Evolutionary conservation across 2,797 vertebrate genomes (phyloP), one percentile per base, ranked within the genome.

Genomic region (Amniataba percoides): DNA sequence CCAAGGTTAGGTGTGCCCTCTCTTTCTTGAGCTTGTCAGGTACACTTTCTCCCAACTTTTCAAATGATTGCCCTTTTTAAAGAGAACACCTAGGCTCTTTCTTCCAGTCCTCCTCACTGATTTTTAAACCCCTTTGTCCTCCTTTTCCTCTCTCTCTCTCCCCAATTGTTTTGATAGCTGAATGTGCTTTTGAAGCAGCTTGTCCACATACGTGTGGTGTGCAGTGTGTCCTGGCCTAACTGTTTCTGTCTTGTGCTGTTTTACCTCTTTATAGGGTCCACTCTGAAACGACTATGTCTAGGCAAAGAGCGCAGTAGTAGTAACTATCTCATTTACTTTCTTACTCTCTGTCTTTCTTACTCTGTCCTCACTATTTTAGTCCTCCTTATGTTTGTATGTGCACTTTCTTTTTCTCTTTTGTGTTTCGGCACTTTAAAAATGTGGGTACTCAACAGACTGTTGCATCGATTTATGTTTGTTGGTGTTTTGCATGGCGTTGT

Each of bases 271-370:
- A 94, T 97, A 99, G 97, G 97, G 97, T 98, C 97, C 94, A 98
- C 97, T 95, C 95, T 99, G 97, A 99, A 98, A 97, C 97, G 97
- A 96, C 97, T 99, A 95, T 99, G 97, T 97, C 97, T 99, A 96
- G 97, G 97, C 96, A 99, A 99, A 98, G 97, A 99, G 93, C 97
- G 97, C 96, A 98, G 97, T 97, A 98, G 97, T 97, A 97, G 97
- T 99, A 99, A 99, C 96, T 99, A 99, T 99, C 97, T 93, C 87
- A 89, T 97, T 97, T 96, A 94, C 94, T 96, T 95, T 87, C 83
- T 87, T 92, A 80, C 89, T 95, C 90, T 91, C 85, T 94, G 91
- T 93, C 89, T 87, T 80, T 94, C 95, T 95, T 89, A 82, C 93
- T 94, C 79, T 91, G 77, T 94, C 92, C 85, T 89, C 78, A 82